These are phyloP conservation scores for Zhuqinia jingwanae DNA, from an alignment of 2,888 invertebrate species.

Conservation along the genomic window DNA sequence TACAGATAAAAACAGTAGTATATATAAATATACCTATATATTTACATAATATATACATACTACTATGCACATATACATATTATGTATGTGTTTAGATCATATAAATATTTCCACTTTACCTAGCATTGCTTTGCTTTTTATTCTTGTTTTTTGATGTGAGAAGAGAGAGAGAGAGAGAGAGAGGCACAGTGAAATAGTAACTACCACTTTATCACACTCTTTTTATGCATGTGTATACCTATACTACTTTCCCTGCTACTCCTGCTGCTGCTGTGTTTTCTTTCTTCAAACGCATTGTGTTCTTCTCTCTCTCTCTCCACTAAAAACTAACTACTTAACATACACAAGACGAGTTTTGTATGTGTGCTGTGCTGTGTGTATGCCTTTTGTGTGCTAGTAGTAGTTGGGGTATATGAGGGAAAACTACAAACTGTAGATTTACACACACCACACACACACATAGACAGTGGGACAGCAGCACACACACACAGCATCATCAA, in stretches of 20 bases:
- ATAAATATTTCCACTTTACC: not conserved
- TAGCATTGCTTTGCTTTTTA: conserved; percentile 12
- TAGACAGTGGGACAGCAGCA: too few relatives aligned
- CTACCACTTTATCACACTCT: conserved; percentile 34
- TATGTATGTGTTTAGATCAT: too few relatives aligned
- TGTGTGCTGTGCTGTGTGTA: too few relatives aligned
- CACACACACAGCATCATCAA: conserved; percentile 45
- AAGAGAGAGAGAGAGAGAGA: conserved; percentile 8
- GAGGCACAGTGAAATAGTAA: conserved; percentile 12
- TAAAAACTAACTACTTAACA: conserved; percentile 66
- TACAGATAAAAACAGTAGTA: too few relatives aligned
- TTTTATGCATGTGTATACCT: not conserved
- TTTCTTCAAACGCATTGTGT: conserved; percentile 66
- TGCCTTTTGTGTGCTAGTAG: conserved; percentile 17
- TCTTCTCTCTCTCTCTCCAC: conserved; percentile 22
- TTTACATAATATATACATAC: not conserved
- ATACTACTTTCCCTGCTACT: conserved; percentile 1
- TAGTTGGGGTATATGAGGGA: conserved; percentile 43
- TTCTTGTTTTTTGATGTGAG: conserved; percentile 12
- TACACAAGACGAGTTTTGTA: conserved; percentile 55
- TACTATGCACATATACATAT: too few relatives aligned
- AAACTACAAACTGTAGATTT: conserved; percentile 52
- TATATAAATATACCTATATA: not conserved
- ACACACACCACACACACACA: conserved; percentile 27
- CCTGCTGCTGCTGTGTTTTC: conserved; percentile 37